Evolutionary conservation across 2,113 vertebrate species (phyloP).

Genomic region (Platycercus adscitus): DNA sequence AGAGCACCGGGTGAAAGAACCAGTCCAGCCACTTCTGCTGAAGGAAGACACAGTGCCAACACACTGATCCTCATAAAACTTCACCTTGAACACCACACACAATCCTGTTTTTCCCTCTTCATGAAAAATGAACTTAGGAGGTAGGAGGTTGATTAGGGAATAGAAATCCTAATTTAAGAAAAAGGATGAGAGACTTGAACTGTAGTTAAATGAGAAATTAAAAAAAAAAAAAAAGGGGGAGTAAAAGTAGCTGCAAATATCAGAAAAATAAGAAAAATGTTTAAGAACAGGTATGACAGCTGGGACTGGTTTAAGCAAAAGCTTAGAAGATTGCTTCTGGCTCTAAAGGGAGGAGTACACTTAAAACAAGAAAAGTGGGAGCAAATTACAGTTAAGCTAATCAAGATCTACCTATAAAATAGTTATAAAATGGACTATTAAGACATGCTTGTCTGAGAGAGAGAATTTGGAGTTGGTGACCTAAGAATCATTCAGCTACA

Average conservation of each 20-base stretch:
- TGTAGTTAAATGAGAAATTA: background rate
- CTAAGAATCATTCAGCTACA: background rate
- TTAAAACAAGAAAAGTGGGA: background rate
- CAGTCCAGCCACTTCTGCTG: background rate
- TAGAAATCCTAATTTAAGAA: background rate
- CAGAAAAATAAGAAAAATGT: background rate
- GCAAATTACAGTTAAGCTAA: background rate
- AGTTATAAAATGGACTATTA: background rate
- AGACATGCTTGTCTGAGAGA: background rate
- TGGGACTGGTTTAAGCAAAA: background rate
- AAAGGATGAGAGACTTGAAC: background rate
- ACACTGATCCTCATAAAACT: background rate
- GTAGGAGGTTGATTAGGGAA: background rate
- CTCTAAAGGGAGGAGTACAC: background rate
- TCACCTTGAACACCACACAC: background rate
- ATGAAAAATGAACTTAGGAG: background rate
- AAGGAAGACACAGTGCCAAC: background rate
- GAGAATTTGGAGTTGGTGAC: background rate
- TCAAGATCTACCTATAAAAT: background rate
- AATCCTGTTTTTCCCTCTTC: background rate
- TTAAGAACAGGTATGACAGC: background rate
- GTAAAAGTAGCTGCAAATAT: background rate
- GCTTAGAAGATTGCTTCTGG: background rate
- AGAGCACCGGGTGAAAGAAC: background rate
- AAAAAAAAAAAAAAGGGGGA: background rate